Conservation (phyloP, 1,140 invertebrate genomes). For the Glomeris maerens region DNA sequence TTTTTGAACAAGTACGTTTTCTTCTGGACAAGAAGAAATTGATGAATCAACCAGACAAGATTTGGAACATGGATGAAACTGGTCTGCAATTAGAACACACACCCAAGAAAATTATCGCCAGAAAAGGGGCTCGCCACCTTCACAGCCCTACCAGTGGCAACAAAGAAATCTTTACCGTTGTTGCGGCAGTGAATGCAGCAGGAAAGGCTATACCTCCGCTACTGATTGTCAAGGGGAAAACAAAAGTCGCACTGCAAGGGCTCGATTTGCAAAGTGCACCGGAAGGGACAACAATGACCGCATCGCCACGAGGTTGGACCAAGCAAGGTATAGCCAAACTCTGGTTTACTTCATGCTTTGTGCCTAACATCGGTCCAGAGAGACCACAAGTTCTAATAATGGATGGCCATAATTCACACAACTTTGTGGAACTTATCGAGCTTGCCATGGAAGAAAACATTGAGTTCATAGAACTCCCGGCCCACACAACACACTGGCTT, state of each 20-base stretch:
- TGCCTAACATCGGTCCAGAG: not conserved
- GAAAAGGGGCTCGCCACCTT: not conserved
- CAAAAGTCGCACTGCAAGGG: not conserved
- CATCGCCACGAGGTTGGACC: not conserved
- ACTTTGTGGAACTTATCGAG: conserved; percentile 3
- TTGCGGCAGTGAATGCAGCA: not conserved
- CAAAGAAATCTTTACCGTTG: conserved; percentile 1
- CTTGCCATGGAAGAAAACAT: not conserved
- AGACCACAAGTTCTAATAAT: not conserved
- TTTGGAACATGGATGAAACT: conserved; percentile 8
- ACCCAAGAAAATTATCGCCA: conserved; percentile 1
- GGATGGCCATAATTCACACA: conserved; percentile 1
- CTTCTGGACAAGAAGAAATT: not conserved
- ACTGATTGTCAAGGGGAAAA: conserved; percentile 6
- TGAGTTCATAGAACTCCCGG: conserved; percentile 1
- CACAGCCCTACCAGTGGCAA: conserved; percentile 4
- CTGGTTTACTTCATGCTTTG: not conserved
- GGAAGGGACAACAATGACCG: not conserved
- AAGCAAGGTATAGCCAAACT: conserved; percentile 1
- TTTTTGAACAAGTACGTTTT: not conserved
- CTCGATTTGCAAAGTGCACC: conserved; percentile 5
- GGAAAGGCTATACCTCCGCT: not conserved
- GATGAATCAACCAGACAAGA: not conserved
- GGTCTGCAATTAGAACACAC: conserved; percentile 1
- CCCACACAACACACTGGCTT: conserved; percentile 3